Base-by-base conservation (phyloP, 2,888 invertebrate species). In the Cremastobaeus sp. region DNA sequence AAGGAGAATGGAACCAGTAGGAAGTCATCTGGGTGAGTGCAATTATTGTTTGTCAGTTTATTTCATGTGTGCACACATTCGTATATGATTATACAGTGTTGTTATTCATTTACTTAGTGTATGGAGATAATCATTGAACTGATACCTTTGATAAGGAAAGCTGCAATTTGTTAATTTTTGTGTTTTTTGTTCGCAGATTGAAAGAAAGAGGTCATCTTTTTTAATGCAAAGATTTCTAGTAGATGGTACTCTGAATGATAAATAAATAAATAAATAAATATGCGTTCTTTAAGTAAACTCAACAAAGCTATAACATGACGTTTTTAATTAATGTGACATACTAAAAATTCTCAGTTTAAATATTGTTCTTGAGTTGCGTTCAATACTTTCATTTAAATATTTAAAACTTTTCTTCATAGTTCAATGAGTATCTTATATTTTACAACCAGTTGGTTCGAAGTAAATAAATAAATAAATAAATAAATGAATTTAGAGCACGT, bases 1-100 rank as follows among this genome's bases (percentile, higher is more conserved):
- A 91, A 90, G 84, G 93, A 91, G 84, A 91, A 93, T 86, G 91
- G 91, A 79, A 91, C 91, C 77, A 86, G 89, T 74, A 89, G 88
- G 76, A 89, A 89, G 77, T 86, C 88, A 20, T 89, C 90, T 71
- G 89, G 90, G 91, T 91, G 86, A 90, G 90, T 89, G 11, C 17
- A 39, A 1, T 11, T 41, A 6, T 25, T 25, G 5, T 8, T 25
- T 4, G 25, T 25, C 8, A 5, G 25, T 25, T 4, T 25, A 25
- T 5, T 25, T 25, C 8, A n/a, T n/a, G n/a, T n/a, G n/a, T 11
- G n/a, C n/a, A 25, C n/a, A 11, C 11, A 25, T 25, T 45, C 9
- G 28, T 54, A 37, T 54, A 55, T 55, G 41, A 41, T 18, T 55
- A 55, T 55, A 55, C 15, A 8, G 15, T 25, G 54, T 39, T 3